phyloP scores from a whole-genome alignment of 2,888 invertebrate genomes.

The Criorhina ranunculi region DNA sequence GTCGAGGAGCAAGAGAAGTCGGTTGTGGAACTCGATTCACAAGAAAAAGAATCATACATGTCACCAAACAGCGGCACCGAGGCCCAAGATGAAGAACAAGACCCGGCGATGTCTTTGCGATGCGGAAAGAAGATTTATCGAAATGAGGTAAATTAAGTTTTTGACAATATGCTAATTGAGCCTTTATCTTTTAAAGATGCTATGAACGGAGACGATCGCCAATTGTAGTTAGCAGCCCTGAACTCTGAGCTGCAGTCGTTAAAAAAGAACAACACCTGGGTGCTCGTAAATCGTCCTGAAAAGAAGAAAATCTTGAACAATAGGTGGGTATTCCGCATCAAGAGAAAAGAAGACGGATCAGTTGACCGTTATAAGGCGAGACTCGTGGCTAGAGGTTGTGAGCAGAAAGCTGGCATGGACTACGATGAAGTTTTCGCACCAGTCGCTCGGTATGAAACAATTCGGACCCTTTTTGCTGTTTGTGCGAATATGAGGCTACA shows the following conservation, averaged over 20 bases:
- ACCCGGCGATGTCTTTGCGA: too few species aligned
- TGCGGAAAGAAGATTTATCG: too few species aligned
- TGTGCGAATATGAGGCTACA: constrained; percentile 55
- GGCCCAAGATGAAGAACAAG: too few species aligned
- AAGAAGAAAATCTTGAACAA: constrained; percentile 25
- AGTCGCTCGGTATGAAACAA: constrained; percentile 71
- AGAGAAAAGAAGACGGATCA: constrained; percentile 38
- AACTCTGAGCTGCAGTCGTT: constrained; percentile 88
- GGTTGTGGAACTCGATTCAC: too few species aligned
- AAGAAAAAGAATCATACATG: too few species aligned
- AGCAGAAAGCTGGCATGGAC: constrained; percentile 73
- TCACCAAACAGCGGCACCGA: background rate
- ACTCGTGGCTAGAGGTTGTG: constrained; percentile 66
- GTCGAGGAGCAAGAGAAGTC: too few species aligned
- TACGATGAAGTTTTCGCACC: constrained; percentile 76
- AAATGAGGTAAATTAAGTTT: too few species aligned
- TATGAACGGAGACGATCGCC: constrained; percentile 12
- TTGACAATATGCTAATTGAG: too few species aligned
- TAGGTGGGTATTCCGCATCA: constrained; percentile 52
- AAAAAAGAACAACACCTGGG: constrained; percentile 50
- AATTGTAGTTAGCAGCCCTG: constrained; percentile 90
- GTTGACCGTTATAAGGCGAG: constrained; percentile 67
- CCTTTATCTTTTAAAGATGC: constrained; percentile 41
- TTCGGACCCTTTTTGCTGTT: constrained; percentile 65
- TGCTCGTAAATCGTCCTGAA: constrained; percentile 33